Conservation (phyloP, 2,888 invertebrate species). For the Tenthredo scrophulariae region DNA sequence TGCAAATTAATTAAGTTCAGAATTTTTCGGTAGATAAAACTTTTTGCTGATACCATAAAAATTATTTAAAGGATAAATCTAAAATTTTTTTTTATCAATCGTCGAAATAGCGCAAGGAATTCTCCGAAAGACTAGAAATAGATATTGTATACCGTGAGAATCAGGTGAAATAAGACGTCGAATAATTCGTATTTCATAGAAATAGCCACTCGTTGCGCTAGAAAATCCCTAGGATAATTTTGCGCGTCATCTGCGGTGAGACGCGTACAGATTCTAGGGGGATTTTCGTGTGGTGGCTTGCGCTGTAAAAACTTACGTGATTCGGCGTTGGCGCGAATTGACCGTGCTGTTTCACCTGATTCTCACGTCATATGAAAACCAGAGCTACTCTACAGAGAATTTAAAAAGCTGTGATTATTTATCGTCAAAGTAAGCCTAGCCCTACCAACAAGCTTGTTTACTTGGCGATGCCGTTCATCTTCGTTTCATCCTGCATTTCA, state of each 20-base stretch:
- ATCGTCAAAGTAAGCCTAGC: conserved; percentile 72
- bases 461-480: conserved; percentile 77
- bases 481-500: conserved; percentile 76
- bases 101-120: too few species aligned
- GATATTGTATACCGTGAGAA: background rate
- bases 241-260: too few species aligned
- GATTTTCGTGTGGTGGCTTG: too few species aligned
- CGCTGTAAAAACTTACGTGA: too few species aligned
- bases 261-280: too few species aligned
- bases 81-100: background rate
- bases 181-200: too few species aligned
- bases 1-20: conserved; percentile 58
- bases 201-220: too few species aligned
- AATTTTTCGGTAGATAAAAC: conserved; percentile 58
- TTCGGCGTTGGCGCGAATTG: too few species aligned
- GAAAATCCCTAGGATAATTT: too few species aligned
- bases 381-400: background rate
- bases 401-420: conserved; percentile 25
- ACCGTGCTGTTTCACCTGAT: too few species aligned
- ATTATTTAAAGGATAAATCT: background rate
- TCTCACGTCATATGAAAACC: too few species aligned
- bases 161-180: too few species aligned
- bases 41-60: background rate
- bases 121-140: background rate
- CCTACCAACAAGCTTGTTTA: conserved; percentile 78